A percentile compares a stretch with the other conserved stretches of the same genome.
These are phyloP conservation scores for Chironomus tentans DNA, from an alignment of 2,888 invertebrate species.

Conservation along the genomic window DNA sequence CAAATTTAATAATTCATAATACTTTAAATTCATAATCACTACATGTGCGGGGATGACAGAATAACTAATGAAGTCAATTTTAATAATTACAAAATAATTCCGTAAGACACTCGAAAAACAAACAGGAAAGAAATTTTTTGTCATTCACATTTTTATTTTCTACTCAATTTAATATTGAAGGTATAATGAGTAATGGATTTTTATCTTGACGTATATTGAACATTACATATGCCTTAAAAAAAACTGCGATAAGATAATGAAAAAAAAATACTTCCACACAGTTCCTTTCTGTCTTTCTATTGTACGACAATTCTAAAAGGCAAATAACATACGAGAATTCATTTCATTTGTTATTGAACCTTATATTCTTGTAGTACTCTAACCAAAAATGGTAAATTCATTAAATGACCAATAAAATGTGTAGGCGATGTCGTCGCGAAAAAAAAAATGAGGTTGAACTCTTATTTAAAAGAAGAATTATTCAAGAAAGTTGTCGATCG, in stretches of 20 bases:
- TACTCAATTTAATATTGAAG: not conserved
- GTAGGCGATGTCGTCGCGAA: not conserved
- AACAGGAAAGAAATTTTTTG: no score
- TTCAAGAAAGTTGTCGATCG: no score
- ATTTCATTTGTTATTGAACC: not conserved
- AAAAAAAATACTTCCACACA: not conserved
- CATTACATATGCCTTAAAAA: not conserved
- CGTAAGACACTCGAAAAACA: no score
- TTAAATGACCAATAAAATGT: not conserved
- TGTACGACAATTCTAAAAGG: no score
- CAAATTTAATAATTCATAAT: no score
- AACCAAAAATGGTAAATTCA: not conserved
- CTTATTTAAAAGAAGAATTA: not conserved
- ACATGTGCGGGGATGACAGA: no score
- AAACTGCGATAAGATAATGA: not conserved
- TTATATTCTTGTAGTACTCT: not conserved
- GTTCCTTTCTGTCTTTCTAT: not conserved
- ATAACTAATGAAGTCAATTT: no score
- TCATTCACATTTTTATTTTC: no score
- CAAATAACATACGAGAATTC: not conserved
- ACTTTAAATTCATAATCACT: no score
- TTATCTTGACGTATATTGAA: not conserved
- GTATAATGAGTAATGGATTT: not conserved
- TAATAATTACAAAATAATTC: no score
- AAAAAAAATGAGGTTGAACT: not conserved